Conservation (phyloP, 2,797 vertebrate genomes). For the Nothura maculosa region DNA sequence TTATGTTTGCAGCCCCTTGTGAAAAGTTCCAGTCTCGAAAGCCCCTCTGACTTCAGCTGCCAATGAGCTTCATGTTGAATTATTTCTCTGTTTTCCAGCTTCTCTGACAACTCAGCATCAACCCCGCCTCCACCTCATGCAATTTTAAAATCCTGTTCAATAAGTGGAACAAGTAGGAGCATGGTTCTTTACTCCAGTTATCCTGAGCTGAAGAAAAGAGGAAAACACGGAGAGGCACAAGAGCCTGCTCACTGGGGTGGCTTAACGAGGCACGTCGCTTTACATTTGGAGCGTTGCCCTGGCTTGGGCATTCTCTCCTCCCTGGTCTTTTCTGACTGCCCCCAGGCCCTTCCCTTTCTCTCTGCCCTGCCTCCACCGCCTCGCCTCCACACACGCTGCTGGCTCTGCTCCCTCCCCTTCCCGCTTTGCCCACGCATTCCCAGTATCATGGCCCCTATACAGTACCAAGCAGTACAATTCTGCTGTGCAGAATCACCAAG, state of each 20-base stretch:
- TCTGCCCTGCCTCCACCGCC: neutral
- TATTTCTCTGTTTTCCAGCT: constrained; percentile 19
- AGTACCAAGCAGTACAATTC: constrained; percentile 57
- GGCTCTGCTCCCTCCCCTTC: constrained; percentile 37
- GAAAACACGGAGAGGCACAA: neutral
- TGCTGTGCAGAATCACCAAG: constrained; percentile 43
- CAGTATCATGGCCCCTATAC: constrained; percentile 36
- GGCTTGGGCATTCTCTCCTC: neutral
- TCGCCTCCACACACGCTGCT: constrained; percentile 17
- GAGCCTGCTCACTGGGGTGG: neutral
- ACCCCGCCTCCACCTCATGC: constrained; percentile 12
- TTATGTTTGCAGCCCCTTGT: neutral
- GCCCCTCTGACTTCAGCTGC: neutral
- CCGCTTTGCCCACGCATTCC: neutral
- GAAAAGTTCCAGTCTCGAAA: neutral
- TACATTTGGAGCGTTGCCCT: neutral
- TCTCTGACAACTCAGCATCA: constrained; percentile 1
- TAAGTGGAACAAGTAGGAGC: constrained; percentile 50
- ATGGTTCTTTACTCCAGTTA: neutral
- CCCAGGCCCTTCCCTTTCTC: neutral
- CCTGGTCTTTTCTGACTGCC: neutral
- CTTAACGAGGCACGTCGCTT: neutral
- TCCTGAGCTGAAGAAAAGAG: neutral
- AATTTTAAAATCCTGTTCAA: constrained; percentile 45
- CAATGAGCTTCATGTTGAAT: neutral